Percentiles rank a stretch among this genome's conserved stretches.
phyloP scores from a whole-genome alignment of 2,797 vertebrate species.

The Spheniscus humboldti region DNA sequence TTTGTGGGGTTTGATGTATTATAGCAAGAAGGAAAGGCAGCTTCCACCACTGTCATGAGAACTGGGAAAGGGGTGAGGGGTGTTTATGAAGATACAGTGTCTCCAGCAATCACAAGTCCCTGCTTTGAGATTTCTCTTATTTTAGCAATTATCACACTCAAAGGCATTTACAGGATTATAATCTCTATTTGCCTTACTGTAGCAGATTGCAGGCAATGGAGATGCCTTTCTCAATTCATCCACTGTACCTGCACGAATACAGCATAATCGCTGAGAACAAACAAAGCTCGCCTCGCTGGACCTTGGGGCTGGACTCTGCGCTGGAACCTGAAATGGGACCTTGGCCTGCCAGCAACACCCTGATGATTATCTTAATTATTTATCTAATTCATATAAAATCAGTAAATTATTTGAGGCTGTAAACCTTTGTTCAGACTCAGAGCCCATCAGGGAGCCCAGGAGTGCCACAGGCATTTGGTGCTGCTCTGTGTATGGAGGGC shows the following conservation, averaged over 20 bases:
- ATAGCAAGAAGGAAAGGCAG: neutral
- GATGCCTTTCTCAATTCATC: neutral
- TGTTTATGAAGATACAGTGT: neutral
- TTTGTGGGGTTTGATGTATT: neutral
- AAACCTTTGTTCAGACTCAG: neutral
- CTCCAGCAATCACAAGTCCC: neutral
- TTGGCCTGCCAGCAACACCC: neutral
- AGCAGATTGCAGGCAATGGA: neutral
- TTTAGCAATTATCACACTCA: neutral
- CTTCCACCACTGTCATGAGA: neutral
- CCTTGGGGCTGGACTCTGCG: neutral
- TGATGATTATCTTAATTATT: neutral
- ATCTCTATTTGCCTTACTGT: neutral
- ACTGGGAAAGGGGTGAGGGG: neutral
- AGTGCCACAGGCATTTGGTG: neutral
- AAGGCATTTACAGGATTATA: neutral
- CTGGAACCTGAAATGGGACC: neutral
- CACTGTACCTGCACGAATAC: neutral
- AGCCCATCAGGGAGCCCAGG: neutral
- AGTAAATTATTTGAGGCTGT: neutral
- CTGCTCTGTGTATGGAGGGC: rapidly evolving
- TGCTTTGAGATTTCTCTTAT: neutral
- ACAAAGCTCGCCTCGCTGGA: neutral
- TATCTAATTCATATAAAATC: neutral
- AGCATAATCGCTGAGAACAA: neutral